Evolutionary conservation across 2,113 vertebrate genomes (phyloP), one percentile per base, ranked within the genome.

Genomic region (Tringa solitaria): DNA sequence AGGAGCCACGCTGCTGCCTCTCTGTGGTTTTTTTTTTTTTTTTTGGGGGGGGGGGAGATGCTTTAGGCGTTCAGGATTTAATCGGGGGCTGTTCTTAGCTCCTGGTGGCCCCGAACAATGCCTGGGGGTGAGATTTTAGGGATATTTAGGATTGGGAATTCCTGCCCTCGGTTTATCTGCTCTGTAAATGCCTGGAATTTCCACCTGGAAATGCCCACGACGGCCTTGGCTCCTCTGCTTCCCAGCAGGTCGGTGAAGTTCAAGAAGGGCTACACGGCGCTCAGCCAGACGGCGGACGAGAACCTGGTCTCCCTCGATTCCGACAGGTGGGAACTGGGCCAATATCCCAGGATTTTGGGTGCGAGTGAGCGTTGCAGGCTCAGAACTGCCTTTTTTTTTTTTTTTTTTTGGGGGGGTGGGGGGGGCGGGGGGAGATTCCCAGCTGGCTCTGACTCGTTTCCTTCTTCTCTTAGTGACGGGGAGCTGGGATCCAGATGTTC

Each of bases 401-500:
- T 4, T 26, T 51, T 24, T 51, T 41, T 41, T 41, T 41, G 41
- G 41, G 41, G 41, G 41, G 26, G 13, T 53, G 6, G 3, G 30
- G 30, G 18, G 54, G 18, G 23, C 1, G 16, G 39, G 9, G 8
- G 17, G 17, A 10, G 12, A 12, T 16, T 69, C 84, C 64, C 33
- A 3, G 19, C 75, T 30, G 11, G 17, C 24, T 68, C 48, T 97
- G 85, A 95, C 75, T 13, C n/a, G 3, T 96, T 84, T 95, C 93
- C 79, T 96, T 95, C 95, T 90, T 87, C 86, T 97, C 76, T 33
- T 94, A 99, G 99, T 93, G 99, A 99, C 4, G 98, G 98, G 41
- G 99, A 99, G 96, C 98, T 98, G 61, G 99, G 99, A 98, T 99
- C 99, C 84, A 98, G 99, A 97, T 99, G 99, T 95, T 99, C 99